phyloP scores from a whole-genome alignment of 2,888 invertebrate species.

The Ichneumon xanthorius region DNA sequence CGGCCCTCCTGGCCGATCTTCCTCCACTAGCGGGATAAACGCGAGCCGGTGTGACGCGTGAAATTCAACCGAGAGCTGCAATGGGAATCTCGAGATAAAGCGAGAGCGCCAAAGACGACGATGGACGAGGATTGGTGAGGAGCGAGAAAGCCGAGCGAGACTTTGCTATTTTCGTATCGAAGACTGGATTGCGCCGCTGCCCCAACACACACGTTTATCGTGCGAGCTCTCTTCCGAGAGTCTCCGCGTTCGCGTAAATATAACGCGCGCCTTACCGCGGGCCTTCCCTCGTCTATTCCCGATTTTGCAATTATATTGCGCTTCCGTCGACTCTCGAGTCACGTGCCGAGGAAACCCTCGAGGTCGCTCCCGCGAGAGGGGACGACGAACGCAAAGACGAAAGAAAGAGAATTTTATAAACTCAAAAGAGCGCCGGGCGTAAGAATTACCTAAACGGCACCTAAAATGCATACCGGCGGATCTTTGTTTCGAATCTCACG shows the following conservation, averaged over 20 bases:
- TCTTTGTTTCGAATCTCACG: no score
- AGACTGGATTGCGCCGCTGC: conserved; percentile 82
- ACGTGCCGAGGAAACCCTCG: not conserved
- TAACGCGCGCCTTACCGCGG: conserved; percentile 62
- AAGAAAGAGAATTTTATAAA: no score
- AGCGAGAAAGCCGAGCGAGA: conserved; percentile 37
- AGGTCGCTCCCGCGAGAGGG: not conserved
- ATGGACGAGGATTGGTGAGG: conserved; percentile 52
- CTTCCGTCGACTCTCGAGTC: conserved; percentile 7
- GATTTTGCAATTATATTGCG: not conserved
- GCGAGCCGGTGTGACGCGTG: conserved; percentile 28
- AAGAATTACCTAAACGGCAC: no score
- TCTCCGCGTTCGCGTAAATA: conserved; percentile 84
- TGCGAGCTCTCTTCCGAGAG: conserved; percentile 73
- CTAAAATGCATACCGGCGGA: no score
- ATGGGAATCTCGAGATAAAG: conserved; percentile 3
- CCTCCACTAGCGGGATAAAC: not conserved
- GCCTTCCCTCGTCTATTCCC: not conserved
- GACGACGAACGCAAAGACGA: no score
- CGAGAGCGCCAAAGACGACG: conserved; percentile 41
- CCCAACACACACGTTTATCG: conserved; percentile 45
- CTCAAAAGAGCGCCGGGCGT: no score
- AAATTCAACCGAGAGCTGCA: conserved; percentile 28
- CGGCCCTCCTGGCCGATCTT: not conserved
- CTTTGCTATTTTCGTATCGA: conserved; percentile 73